These are phyloP conservation scores for Brachyhypopomus gauderio DNA, from an alignment of 2,113 vertebrate genomes.

Conservation along the genomic window DNA sequence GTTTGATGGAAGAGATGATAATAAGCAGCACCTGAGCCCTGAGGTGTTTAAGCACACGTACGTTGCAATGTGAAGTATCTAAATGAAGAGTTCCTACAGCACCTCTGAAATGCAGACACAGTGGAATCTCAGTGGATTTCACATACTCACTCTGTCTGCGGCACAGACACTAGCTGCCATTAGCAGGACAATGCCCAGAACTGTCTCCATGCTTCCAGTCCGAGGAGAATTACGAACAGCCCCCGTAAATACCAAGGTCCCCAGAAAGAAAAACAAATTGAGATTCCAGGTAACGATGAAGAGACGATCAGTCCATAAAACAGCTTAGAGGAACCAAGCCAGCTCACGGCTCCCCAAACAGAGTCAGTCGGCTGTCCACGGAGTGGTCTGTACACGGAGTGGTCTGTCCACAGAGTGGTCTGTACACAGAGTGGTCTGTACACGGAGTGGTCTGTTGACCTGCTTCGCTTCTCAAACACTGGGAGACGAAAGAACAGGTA, in stretches of 20 bases:
- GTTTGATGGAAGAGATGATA: no score
- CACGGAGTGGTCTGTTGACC: not conserved
- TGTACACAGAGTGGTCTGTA: no score
- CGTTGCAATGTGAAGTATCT: no score
- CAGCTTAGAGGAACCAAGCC: not conserved
- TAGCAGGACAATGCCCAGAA: not conserved
- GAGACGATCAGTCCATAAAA: not conserved
- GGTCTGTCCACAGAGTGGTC: no score
- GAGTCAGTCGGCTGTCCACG: no score
- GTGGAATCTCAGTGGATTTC: not conserved
- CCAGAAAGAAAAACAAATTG: not conserved
- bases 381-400: no score
- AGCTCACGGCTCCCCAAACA: not conserved
- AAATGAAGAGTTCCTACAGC: no score
- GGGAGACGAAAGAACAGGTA: conserved; percentile 21
- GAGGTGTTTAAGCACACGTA: no score
- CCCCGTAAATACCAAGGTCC: not conserved
- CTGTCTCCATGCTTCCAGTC: not conserved
- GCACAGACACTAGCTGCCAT: conserved; percentile 12
- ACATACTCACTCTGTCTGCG: conserved; percentile 44
- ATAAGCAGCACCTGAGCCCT: no score
- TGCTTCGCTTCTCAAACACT: not conserved
- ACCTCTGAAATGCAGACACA: not conserved
- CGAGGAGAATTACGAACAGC: conserved; percentile 3
- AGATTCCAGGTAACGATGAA: conserved; percentile 18